Base-by-base conservation (phyloP, 2,113 vertebrate genomes). In the Aphyosemion australe region DNA sequence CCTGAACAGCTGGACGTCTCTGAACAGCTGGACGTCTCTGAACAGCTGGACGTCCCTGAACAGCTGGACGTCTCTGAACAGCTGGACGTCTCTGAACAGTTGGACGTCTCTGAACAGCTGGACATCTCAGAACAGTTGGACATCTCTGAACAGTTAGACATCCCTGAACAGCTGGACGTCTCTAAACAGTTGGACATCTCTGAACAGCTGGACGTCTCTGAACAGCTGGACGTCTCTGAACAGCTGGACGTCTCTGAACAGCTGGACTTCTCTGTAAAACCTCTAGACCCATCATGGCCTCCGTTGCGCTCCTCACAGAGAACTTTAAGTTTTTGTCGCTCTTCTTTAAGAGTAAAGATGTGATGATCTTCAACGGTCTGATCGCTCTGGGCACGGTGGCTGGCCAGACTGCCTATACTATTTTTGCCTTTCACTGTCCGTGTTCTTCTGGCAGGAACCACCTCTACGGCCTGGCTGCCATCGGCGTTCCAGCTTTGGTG, bases 271-370 rank as follows among this genome's bases (percentile, higher is more conserved):
- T 8, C 18, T 45, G 7, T 21, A 34, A 65, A 57, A 31, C 42
- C 9, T 37, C 46, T 16, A 19, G 13, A 20, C 26, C 26, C 31
- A 70, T 57, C 54, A 98, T 98, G 96, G 95, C 95, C 0, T 91
- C 94, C 8, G 72, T 93, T 0, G 91, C 95, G 6, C 85, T 98
- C 43, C 85, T 98, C 0, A 84, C 92, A 1, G 95, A 98, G 85
- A 95, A 96, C 84, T 96, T 97, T 61, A 96, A 94, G 85, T 98
- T 98, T 78, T 82, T 94, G n/a, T 93, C 95, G 0, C 93, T 97
- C 65, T 97, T 98, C 85, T 97, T 97, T 86, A 97, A 95, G 87
- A 97, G 95, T 83, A 96, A 95, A 83, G 95, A 97, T 2, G 96
- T 97, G 57, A 94, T 97, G 94, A 95, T 98, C 74, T 97, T 98